Conservation (phyloP, 53 echinoderm and acorn worm species). For the Pentamera pediparva region DNA sequence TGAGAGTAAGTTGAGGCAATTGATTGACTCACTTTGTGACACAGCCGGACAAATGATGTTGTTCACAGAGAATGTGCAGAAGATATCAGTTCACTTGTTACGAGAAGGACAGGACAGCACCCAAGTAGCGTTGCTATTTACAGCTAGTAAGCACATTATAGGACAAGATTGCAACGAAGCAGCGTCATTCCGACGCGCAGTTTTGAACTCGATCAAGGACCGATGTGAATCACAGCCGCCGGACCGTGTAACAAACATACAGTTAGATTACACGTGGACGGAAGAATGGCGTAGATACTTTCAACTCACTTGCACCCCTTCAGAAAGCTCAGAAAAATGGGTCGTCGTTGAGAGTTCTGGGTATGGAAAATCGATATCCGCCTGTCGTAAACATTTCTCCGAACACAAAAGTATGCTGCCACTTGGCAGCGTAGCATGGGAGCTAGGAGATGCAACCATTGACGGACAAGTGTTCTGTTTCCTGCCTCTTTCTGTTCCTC, state of each 20-base stretch:
- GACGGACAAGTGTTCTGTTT: conserved; percentile 22
- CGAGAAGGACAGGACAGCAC: not conserved
- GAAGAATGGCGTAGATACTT: not conserved
- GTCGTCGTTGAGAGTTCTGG: not conserved
- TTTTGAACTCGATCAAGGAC: not conserved
- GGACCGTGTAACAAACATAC: not conserved
- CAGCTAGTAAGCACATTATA: not conserved
- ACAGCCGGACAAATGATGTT: conserved; percentile 55
- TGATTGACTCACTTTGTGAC: conserved; percentile 48
- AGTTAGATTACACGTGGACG: not conserved
- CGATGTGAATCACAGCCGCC: not conserved
- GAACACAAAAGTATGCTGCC: too few relatives aligned
- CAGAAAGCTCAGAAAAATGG: not conserved
- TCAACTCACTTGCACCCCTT: not conserved
- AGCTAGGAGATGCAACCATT: not conserved
- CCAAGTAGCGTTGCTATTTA: not conserved
- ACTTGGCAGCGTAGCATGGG: conserved; percentile 26
- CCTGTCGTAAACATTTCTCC: too few relatives aligned
- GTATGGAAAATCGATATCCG: not conserved
- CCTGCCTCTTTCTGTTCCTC: conserved; percentile 27
- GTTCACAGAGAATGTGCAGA: conserved; percentile 72
- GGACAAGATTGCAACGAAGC: not conserved
- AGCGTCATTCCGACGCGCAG: not conserved
- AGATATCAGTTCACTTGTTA: conserved; percentile 31
- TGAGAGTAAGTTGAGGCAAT: conserved; percentile 28